A percentile compares a stretch with the other conserved stretches of the same genome.
phyloP scores from a whole-genome alignment of 2,888 invertebrate genomes.

The Apantesis nais region DNA sequence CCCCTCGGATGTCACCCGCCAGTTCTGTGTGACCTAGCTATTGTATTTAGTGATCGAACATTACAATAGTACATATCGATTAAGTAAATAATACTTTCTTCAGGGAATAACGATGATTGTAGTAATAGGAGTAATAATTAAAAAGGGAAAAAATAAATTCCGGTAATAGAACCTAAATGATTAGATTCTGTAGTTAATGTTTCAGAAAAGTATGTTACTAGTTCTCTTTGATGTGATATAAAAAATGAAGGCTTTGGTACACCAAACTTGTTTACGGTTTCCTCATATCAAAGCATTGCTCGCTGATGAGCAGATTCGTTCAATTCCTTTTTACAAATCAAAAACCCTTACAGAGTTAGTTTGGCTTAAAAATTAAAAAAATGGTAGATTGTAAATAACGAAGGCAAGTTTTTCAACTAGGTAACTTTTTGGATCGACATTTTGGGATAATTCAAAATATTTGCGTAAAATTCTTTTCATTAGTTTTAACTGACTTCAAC shows the following conservation, averaged over 20 bases:
- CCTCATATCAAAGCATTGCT: neutral
- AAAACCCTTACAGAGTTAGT: neutral
- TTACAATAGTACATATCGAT: neutral
- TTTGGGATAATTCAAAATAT: too few species aligned
- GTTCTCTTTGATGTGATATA: neutral
- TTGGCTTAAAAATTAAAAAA: neutral
- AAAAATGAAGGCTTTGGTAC: neutral
- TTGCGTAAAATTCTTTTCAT: too few species aligned
- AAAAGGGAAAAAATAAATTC: neutral
- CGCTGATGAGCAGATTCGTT: neutral
- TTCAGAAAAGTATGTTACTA: neutral
- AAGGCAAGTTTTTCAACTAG: too few species aligned
- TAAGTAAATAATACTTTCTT: neutral
- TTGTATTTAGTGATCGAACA: too few species aligned
- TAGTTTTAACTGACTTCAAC: too few species aligned
- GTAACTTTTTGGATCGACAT: too few species aligned
- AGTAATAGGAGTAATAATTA: neutral
- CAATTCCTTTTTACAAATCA: conserved; percentile 2
- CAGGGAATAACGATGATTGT: neutral
- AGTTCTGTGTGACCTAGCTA: too few species aligned
- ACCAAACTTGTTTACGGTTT: neutral
- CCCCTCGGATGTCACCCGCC: too few species aligned
- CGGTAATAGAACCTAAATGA: neutral
- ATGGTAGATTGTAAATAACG: neutral
- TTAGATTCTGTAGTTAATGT: neutral